phyloP scores from a whole-genome alignment of 1,140 invertebrate genomes.

The Planococcus citri region DNA sequence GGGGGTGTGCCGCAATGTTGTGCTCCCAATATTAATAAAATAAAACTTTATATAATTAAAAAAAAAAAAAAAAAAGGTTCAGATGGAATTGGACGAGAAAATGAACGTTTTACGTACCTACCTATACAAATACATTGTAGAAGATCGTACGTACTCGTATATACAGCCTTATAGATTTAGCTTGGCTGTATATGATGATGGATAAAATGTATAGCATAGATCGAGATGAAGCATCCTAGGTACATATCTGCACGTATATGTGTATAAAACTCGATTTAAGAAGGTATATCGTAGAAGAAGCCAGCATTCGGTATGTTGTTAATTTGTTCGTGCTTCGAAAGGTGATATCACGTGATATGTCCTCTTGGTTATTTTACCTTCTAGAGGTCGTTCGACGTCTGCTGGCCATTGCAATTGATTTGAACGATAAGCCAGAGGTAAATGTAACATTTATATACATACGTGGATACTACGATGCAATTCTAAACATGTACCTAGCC shows the following conservation, averaged over 20 bases:
- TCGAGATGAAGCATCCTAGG: not conserved
- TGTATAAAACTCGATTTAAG: no score
- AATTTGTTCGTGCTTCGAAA: not conserved
- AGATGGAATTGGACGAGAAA: no score
- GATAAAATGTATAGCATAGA: not conserved
- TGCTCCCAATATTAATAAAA: no score
- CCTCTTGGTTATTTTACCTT: not conserved
- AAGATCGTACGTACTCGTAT: no score
- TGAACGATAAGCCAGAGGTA: not conserved
- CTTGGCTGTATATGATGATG: not conserved
- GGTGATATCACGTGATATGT: not conserved
- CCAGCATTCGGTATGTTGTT: not conserved
- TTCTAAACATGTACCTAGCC: not conserved
- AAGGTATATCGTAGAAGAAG: no score
- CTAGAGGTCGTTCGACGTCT: conserved; percentile 5
- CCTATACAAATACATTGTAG: no score
- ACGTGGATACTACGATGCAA: not conserved
- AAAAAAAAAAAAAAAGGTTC: no score
- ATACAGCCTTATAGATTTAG: no score
- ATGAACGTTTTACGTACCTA: no score
- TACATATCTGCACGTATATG: not conserved
- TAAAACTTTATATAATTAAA: no score
- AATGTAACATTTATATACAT: conserved; percentile 8
- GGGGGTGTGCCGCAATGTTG: no score
- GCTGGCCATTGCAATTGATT: not conserved